These are phyloP conservation scores for Stenichneumon culpator DNA, from an alignment of 2,888 invertebrate genomes.

Conservation along the genomic window DNA sequence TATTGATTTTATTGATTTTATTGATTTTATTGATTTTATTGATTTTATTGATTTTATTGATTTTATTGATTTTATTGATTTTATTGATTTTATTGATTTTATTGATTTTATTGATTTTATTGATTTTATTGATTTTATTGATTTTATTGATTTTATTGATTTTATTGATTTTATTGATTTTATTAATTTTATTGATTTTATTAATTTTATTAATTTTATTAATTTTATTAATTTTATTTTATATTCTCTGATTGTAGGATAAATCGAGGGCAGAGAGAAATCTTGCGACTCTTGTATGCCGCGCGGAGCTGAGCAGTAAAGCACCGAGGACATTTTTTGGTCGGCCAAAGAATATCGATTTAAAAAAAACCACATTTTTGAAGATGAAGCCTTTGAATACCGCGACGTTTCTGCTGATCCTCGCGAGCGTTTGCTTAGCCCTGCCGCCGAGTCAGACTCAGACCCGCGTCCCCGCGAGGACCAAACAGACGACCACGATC, in stretches of 20 bases:
- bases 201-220: too few relatives aligned
- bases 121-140: too few relatives aligned
- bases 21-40: neutral
- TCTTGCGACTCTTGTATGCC: neutral
- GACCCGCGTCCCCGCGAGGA: slow-evolving; percentile 62
- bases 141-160: too few relatives aligned
- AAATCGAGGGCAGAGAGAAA: too few relatives aligned
- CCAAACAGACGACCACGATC: slow-evolving; percentile 76
- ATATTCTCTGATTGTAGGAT: too few relatives aligned
- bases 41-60: neutral
- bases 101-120: too few relatives aligned
- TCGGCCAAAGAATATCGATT: neutral
- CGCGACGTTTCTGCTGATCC: slow-evolving; percentile 65
- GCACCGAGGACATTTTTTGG: neutral
- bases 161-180: too few relatives aligned
- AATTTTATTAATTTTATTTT: too few relatives aligned
- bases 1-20: neutral
- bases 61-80: neutral
- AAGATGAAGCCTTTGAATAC: slow-evolving; percentile 73
- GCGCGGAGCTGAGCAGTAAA: neutral
- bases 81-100: neutral
- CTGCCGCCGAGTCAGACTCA: slow-evolving; percentile 74
- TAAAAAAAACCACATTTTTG: slow-evolving; percentile 13
- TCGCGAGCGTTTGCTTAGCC: slow-evolving; percentile 74
- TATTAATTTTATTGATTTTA: too few relatives aligned